These are phyloP conservation scores for Spongilla lacustris DNA, from an alignment of 37 sponge, comb jelly and placozoan genomes.

Conservation along the genomic window DNA sequence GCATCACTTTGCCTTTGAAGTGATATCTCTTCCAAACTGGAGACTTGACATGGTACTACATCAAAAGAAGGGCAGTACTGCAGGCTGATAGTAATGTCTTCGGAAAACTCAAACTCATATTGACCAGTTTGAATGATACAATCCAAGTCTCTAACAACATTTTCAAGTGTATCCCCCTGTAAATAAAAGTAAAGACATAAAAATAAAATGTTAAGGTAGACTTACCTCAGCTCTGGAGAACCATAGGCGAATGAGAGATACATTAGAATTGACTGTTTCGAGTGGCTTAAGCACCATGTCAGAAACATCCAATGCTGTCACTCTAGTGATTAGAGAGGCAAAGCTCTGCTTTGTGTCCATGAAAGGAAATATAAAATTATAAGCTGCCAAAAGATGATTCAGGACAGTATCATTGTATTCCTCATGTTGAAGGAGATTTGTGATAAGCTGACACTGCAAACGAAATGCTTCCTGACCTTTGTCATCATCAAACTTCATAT, in stretches of 20 bases:
- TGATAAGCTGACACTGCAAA: slow-evolving; percentile 75
- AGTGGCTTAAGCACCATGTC: slow-evolving; percentile 47
- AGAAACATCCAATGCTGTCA: slow-evolving; percentile 41
- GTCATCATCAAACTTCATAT: slow-evolving; percentile 71
- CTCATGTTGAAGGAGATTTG: slow-evolving; percentile 80
- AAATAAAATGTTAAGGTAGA: too few relatives aligned
- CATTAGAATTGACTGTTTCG: slow-evolving; percentile 83
- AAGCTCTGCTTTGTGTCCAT: slow-evolving; percentile 61
- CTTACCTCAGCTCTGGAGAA: slow-evolving; percentile 83
- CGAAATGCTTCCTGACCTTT: slow-evolving; percentile 53
- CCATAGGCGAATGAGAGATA: slow-evolving; percentile 81
- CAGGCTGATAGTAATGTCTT: too few relatives aligned
- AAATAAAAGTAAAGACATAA: not conserved
- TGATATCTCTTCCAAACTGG: too few relatives aligned
- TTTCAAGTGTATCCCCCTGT: not conserved
- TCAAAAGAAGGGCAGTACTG: too few relatives aligned
- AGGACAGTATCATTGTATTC: slow-evolving; percentile 88
- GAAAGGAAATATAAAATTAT: slow-evolving; percentile 77
- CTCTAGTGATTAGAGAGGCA: slow-evolving; percentile 50
- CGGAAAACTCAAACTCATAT: slow-evolving; percentile 54
- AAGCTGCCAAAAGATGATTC: slow-evolving; percentile 83
- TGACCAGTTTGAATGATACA: slow-evolving; percentile 69
- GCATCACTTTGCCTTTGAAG: too few relatives aligned
- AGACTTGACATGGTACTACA: too few relatives aligned
- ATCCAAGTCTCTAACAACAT: slow-evolving; percentile 70